phyloP scores from a whole-genome alignment of 2,797 vertebrate genomes.

The Malacoctenus gilli region DNA sequence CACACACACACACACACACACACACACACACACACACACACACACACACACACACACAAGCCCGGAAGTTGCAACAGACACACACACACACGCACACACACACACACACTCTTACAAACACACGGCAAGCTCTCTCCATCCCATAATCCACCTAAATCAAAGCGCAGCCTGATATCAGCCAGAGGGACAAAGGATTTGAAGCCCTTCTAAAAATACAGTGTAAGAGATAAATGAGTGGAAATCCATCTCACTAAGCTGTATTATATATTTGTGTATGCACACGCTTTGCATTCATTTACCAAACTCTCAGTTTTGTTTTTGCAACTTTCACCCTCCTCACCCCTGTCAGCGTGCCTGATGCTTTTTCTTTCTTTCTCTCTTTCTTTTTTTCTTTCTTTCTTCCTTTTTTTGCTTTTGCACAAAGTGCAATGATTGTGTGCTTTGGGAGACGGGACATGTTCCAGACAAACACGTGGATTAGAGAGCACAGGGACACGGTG shows the following conservation, averaged over 20 bases:
- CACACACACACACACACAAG: constrained; percentile 24
- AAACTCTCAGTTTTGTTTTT: constrained; percentile 20
- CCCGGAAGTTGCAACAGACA: constrained; percentile 3
- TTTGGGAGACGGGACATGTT: constrained; percentile 59
- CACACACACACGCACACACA: constrained; percentile 8
- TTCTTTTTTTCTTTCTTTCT: too few species aligned
- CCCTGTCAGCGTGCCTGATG: constrained; percentile 11
- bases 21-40: not conserved
- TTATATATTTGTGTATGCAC: constrained; percentile 40
- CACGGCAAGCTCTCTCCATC: constrained; percentile 29
- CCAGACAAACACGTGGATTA: constrained; percentile 70
- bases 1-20: constrained; percentile 27
- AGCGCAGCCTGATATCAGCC: constrained; percentile 49
- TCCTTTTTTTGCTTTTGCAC: constrained; percentile 6
- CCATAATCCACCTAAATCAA: constrained; percentile 66
- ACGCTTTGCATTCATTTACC: constrained; percentile 50
- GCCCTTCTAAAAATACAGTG: constrained; percentile 61
- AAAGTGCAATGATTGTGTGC: constrained; percentile 58
- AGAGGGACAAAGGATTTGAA: constrained; percentile 56
- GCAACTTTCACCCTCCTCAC: constrained; percentile 29
- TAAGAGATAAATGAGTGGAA: constrained; percentile 50
- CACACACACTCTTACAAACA: constrained; percentile 11
- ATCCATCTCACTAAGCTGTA: constrained; percentile 54
- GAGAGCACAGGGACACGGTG: constrained; percentile 55
- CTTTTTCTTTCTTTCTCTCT: not conserved